These are phyloP conservation scores for Erpornis zantholeuca DNA, from an alignment of 2,113 vertebrate species.

Conservation along the genomic window DNA sequence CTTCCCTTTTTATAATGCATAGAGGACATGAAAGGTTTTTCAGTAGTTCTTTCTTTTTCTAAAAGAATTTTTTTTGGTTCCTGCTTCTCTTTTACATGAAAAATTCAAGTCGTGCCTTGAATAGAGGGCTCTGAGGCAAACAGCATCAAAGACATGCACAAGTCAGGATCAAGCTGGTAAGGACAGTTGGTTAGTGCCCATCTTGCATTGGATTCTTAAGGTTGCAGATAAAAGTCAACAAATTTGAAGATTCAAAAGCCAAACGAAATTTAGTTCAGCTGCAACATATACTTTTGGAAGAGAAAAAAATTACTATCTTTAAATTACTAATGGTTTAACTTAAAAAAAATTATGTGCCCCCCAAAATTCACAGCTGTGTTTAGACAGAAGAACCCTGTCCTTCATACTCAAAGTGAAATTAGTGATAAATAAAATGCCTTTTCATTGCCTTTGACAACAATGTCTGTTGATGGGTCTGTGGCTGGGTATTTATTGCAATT, in stretches of 20 bases:
- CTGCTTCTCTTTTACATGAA: neutral
- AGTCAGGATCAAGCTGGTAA: neutral
- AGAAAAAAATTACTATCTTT: neutral
- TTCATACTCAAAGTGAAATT: neutral
- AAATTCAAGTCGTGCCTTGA: constrained; percentile 30
- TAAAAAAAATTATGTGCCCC: neutral
- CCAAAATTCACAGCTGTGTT: neutral
- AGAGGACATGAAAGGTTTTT: neutral
- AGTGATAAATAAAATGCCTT: neutral
- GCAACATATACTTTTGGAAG: neutral
- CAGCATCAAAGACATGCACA: neutral
- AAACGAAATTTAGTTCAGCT: neutral
- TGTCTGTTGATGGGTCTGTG: neutral
- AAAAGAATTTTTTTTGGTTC: neutral
- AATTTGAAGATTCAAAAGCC: neutral
- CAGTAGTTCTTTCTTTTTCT: neutral
- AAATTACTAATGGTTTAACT: neutral
- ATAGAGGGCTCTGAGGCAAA: constrained; percentile 16
- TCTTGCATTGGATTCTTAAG: neutral
- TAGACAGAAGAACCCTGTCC: neutral
- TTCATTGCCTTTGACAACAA: neutral
- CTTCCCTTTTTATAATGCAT: neutral
- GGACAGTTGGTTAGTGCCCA: neutral
- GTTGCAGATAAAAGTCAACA: neutral
- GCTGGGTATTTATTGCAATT: neutral